Conservation (phyloP, 37 sponge, comb jelly and placozoan species). For the Crambe crambe region DNA sequence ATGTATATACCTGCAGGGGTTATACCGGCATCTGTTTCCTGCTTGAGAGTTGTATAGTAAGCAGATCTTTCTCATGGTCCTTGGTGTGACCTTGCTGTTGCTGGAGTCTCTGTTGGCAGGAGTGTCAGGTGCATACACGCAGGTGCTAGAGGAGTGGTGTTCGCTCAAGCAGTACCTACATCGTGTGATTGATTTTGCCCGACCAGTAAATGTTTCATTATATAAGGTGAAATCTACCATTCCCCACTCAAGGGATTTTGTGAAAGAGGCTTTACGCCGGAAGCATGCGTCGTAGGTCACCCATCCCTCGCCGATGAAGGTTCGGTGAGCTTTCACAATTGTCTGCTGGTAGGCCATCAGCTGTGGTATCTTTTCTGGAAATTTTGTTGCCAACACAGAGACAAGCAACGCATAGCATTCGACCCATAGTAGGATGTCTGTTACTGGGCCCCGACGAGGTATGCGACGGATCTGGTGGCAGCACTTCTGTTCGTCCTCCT, state of each 20-base stretch:
- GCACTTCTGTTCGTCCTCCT: too few species aligned
- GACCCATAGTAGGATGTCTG: constrained; percentile 28
- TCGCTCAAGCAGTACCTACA: constrained; percentile 2
- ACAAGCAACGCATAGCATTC: constrained; percentile 26
- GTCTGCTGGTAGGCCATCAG: too few species aligned
- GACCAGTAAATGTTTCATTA: constrained; percentile 34
- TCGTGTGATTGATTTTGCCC: neutral
- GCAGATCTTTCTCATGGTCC: neutral
- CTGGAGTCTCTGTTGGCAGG: too few species aligned
- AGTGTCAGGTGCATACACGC: too few species aligned
- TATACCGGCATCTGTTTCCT: neutral
- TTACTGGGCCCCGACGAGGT: constrained; percentile 9
- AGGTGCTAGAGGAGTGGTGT: neutral
- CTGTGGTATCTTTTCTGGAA: constrained; percentile 10
- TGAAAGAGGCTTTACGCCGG: constrained; percentile 9
- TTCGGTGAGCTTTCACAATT: too few species aligned
- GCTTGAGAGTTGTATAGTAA: neutral
- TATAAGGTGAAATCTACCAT: too few species aligned
- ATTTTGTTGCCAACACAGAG: constrained; percentile 23
- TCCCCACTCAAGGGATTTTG: constrained; percentile 29
- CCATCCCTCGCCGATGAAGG: constrained; percentile 16
- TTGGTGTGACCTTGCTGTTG: neutral
- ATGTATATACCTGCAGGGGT: constrained; percentile 5
- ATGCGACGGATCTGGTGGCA: neutral
- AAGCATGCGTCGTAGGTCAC: constrained; percentile 28